Conservation (phyloP, 2,113 vertebrate genomes). For the Xenopus tropicalis region DNA sequence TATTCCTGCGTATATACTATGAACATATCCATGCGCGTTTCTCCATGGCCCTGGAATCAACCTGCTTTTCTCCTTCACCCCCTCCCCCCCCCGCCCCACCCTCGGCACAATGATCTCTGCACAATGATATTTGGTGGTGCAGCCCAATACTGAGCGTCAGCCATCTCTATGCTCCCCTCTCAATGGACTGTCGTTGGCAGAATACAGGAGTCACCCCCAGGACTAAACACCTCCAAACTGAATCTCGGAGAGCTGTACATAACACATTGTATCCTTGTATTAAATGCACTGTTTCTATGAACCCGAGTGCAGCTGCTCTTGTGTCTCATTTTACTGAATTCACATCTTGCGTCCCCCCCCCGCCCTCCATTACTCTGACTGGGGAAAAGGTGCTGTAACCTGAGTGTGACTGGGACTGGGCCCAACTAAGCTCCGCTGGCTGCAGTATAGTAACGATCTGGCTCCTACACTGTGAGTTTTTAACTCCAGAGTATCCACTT, state of each 20-base stretch:
- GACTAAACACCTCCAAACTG: neutral
- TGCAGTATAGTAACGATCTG: neutral
- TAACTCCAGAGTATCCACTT: neutral
- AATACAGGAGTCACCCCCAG: neutral
- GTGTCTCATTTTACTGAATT: neutral
- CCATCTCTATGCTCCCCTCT: too few relatives aligned
- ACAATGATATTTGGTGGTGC: too few relatives aligned
- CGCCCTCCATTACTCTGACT: neutral
- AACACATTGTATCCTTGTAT: conserved; percentile 22
- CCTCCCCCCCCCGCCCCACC: too few relatives aligned
- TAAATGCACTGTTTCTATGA: conserved; percentile 29
- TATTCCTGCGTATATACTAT: neutral
- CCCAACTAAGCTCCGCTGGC: conserved; percentile 3
- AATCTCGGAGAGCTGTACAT: conserved; percentile 12
- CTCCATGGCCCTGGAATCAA: neutral
- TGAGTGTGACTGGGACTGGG: neutral
- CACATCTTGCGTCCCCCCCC: neutral
- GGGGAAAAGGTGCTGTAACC: neutral
- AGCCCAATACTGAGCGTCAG: too few relatives aligned
- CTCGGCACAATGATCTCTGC: too few relatives aligned
- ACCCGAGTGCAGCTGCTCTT: neutral
- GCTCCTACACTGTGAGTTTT: neutral
- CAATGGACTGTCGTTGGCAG: neutral
- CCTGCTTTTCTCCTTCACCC: too few relatives aligned
- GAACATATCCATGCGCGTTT: neutral